Conservation (phyloP, 2,888 invertebrate species). For the Clitarchus hookeri region DNA sequence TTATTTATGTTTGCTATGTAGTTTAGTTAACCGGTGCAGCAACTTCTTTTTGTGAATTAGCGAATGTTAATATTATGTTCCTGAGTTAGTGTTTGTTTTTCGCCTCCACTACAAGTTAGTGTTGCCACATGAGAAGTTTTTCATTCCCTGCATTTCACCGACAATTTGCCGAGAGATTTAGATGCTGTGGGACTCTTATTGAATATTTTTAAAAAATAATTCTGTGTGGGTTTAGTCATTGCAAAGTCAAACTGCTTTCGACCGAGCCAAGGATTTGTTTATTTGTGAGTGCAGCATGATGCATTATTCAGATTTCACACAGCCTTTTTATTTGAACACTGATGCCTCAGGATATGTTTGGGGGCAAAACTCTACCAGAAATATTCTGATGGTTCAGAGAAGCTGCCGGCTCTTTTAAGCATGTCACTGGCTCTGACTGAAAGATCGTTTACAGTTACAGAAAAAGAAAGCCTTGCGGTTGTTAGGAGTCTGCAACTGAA, state of each 20-base stretch:
- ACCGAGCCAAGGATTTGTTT: neutral
- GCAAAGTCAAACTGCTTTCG: neutral
- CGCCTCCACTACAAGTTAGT: no score
- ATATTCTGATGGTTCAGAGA: neutral
- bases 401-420: neutral
- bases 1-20: no score
- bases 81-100: no score
- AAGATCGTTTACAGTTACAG: neutral
- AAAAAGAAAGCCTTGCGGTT: neutral
- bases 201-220: neutral
- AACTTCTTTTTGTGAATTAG: no score
- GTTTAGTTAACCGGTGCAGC: no score
- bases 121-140: no score
- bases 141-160: no score
- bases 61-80: no score
- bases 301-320: conserved; percentile 40
- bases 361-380: conserved; percentile 37
- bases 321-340: conserved; percentile 38
- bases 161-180: neutral
- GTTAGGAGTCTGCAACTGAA: conserved; percentile 10
- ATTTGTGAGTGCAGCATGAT: conserved; percentile 30
- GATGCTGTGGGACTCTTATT: neutral
- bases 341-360: conserved; percentile 36
- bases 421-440: neutral
- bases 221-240: neutral